phyloP scores from a whole-genome alignment of 2,888 invertebrate species.

The Tipula confusa region DNA sequence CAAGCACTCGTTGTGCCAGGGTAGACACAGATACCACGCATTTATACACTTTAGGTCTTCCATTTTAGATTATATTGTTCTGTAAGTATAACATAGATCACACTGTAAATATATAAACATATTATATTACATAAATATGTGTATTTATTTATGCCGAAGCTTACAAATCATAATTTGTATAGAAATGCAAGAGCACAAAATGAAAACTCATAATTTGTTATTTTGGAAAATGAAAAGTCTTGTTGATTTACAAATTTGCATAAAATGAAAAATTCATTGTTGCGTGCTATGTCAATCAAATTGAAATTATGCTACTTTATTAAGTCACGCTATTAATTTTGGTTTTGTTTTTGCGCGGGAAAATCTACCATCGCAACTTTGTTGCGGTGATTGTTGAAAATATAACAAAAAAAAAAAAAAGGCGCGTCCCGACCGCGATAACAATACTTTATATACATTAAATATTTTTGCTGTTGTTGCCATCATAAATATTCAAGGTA shows the following conservation, averaged over 20 bases:
- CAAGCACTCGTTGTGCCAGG: too few relatives aligned
- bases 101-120: too few relatives aligned
- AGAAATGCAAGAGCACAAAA: neutral
- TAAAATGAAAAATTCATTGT: neutral
- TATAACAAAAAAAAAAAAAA: too few relatives aligned
- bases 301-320: neutral
- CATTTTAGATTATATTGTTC: too few relatives aligned
- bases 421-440: neutral
- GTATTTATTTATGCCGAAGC: neutral
- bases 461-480: neutral
- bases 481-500: neutral
- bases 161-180: neutral
- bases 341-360: neutral
- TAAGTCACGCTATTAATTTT: neutral
- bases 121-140: too few relatives aligned
- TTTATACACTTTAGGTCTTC: too few relatives aligned
- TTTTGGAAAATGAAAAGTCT: neutral
- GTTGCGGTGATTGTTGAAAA: neutral
- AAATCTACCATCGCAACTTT: neutral
- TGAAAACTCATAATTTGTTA: neutral
- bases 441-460: neutral
- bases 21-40: too few relatives aligned
- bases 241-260: conserved; percentile 16
- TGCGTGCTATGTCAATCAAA: neutral
- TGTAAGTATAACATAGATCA: too few relatives aligned